phyloP scores from a whole-genome alignment of 2,113 vertebrate genomes.

The Nematolebias whitei region DNA sequence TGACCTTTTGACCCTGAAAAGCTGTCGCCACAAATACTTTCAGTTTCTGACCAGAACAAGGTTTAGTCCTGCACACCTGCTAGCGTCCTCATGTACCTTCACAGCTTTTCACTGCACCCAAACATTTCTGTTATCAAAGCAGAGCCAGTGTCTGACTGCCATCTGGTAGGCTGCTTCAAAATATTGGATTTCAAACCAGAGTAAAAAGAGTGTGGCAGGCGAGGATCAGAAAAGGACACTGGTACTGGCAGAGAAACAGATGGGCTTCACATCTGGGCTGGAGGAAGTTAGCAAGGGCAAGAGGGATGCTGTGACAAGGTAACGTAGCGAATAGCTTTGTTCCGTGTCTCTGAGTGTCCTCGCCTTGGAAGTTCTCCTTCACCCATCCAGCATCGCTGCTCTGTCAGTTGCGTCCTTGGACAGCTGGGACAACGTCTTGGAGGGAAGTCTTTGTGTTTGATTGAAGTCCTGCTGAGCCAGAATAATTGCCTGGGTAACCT shows the following conservation, averaged over 20 bases:
- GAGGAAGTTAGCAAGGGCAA: constrained; percentile 81
- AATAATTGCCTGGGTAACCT: constrained; percentile 47
- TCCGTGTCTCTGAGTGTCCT: constrained; percentile 10
- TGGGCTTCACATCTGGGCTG: constrained; percentile 89
- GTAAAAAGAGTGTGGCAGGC: constrained; percentile 80
- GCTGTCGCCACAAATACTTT: constrained; percentile 56
- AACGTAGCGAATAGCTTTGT: constrained; percentile 20
- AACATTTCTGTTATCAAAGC: constrained; percentile 65
- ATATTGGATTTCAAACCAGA: constrained; percentile 86
- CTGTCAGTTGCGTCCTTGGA: constrained; percentile 9
- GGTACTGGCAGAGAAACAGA: constrained; percentile 85
- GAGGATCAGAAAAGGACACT: constrained; percentile 73
- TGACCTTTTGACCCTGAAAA: constrained; percentile 63
- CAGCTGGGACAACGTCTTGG: constrained; percentile 22
- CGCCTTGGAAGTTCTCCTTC: constrained; percentile 22
- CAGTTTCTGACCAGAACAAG: constrained; percentile 35
- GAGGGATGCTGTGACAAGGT: constrained; percentile 46
- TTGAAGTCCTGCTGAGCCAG: constrained; percentile 19
- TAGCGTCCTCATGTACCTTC: constrained; percentile 36
- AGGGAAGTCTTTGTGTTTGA: constrained; percentile 24
- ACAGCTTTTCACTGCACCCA: constrained; percentile 14
- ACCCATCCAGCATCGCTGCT: constrained; percentile 18
- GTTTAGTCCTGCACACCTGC: constrained; percentile 67
- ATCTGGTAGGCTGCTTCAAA: constrained; percentile 86
- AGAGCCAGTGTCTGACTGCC: constrained; percentile 70